Percentiles rank a stretch among this genome's conserved stretches.
Evolutionary conservation across 1,140 invertebrate genomes (phyloP).

Genomic region (Muscidifurax raptorellus): DNA sequence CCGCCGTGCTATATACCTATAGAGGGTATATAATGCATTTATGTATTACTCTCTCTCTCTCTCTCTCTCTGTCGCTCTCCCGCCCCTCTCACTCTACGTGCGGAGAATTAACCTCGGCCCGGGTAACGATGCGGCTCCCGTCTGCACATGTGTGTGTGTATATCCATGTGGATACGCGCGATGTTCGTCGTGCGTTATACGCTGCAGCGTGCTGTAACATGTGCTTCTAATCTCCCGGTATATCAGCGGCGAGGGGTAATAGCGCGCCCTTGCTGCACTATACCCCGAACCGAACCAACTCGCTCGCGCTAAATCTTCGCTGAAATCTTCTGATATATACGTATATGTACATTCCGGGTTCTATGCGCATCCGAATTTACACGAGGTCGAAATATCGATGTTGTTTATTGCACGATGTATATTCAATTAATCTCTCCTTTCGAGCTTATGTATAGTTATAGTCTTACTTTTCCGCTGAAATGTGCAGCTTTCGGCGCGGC

Average conservation of each 20-base stretch:
- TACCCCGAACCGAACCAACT: not conserved
- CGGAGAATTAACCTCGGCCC: slow-evolving; percentile 58
- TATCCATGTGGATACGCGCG: slow-evolving; percentile 53
- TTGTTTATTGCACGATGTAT: slow-evolving; percentile 20
- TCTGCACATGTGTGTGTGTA: not conserved
- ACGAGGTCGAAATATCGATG: slow-evolving; percentile 1
- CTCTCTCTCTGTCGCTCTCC: too few species aligned
- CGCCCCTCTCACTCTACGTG: slow-evolving; percentile 13
- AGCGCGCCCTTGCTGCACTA: not conserved
- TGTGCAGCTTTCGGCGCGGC: too few species aligned
- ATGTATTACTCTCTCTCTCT: slow-evolving; percentile 50
- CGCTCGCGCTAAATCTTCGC: slow-evolving; percentile 24
- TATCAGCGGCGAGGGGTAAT: slow-evolving; percentile 63
- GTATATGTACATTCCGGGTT: not conserved
- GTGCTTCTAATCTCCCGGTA: slow-evolving; percentile 72
- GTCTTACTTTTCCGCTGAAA: not conserved
- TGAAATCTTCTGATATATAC: slow-evolving; percentile 1
- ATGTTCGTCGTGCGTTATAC: slow-evolving; percentile 62
- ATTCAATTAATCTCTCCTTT: slow-evolving; percentile 21
- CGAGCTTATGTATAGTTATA: not conserved
- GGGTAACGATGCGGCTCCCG: slow-evolving; percentile 49
- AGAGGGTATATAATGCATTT: slow-evolving; percentile 58
- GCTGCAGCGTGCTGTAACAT: slow-evolving; percentile 67
- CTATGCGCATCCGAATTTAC: not conserved
- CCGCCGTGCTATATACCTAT: not conserved